Evolutionary conservation across 2,113 vertebrate genomes (phyloP), one percentile per base, ranked within the genome.

Genomic region (Salvator merianae): DNA sequence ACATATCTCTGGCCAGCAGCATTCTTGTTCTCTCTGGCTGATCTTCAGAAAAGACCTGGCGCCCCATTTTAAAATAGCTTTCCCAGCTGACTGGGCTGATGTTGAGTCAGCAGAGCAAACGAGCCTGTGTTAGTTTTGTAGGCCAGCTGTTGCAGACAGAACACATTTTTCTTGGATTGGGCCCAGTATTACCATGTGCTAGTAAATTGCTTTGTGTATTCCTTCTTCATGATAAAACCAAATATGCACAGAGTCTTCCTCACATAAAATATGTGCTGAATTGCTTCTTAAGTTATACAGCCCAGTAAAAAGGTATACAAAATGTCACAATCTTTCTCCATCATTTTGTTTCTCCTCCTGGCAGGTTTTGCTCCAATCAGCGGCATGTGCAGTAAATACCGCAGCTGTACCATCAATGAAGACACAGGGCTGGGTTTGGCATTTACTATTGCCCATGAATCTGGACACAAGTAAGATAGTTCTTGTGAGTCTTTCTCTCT

Each of bases 401-500:
- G 98, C 40, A 99, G 99, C 13, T 99, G 99, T 73, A 99, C 99
- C 90, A 99, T 99, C 94, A 99, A 99, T 34, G 99, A 99, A 91
- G 99, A 99, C 66, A 99, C 99, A 0, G 99, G 99, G 28, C 97
- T 99, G 28, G 98, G 98, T 62, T 92, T 99, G 81, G 99, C 99
- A 32, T 99, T 99, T 93, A 99, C 99, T 87, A 98, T 99, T 53
- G 99, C 99, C 72, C 98, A 99, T 4, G 99, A 99, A 87, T 99
- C 98, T 63, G 99, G 99, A 89, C 99, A 99, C 95, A 99, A 99
- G 99, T 99, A 97, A 91, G 98, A 88, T 76, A 53, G 70, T 88
- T 43, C 38, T 66, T 18, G 8, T 72, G 62, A 59, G 53, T 66
- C 62, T 74, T 75, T 86, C 30, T 71, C 59, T 38, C 28, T 79